Base-by-base conservation (phyloP, 2,888 invertebrate species). In the Odontocolon sp. region DNA sequence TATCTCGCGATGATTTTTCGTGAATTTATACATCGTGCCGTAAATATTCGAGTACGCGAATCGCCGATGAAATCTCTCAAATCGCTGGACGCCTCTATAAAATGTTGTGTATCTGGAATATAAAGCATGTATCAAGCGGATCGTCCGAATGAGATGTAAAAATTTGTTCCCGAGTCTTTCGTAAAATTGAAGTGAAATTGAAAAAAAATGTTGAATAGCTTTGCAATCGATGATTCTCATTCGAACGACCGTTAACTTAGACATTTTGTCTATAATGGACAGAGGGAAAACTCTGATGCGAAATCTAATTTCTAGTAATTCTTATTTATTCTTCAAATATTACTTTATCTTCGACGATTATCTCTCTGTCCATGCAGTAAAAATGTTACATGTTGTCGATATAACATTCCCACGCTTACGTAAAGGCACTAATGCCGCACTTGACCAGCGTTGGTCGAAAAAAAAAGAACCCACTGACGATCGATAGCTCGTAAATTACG, bases 401-500 rank as follows among this genome's bases (percentile, higher is more conserved):
- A 90, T 90, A 89, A 88, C 86, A 89, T 87, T 87, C 86, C 89
- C 90, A 90, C 90, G 90, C 90, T 90, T 90, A 90, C 88, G 90
- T 90, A 87, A 89, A 86, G 90, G 90, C 90, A 90, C 90, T 87
- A 86, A 89, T 89, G 90, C 90, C 90, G 90, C 90, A 90, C 90
- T 86, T 81, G 88, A 85, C 85, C 87, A 83, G 72, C 83, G 83
- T 84, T 84, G 87, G 88, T 87, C 85, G 81, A 80, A 83, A 84
- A 76, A 84, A 79, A 83, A 80, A 61, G 61, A 68, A 77, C 59
- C 75, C 57, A 52, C 42, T 57, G 61, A 67, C 71, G 67, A 77
- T 68, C 71, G 77, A 57, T 66, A 67, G 67, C 77, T 78, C 76
- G 80, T 79, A 31, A 56, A 68, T 70, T 64, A 59, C 45, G 50